Base-by-base conservation (phyloP, 2,888 invertebrate species). In the Temnothorax rugatulus region DNA sequence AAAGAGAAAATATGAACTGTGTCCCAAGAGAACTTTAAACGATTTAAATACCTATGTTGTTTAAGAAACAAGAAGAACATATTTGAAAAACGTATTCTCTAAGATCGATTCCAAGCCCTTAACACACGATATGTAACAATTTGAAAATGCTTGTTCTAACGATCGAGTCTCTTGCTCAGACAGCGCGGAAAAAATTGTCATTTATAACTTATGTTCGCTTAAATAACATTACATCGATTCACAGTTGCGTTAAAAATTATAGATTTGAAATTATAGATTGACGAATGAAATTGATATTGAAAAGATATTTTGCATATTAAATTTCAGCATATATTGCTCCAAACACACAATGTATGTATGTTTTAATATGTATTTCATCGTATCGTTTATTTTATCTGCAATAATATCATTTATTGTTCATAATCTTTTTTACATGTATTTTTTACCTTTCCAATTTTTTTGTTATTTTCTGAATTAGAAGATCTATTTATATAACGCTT, bases 1-100 rank as follows among this genome's bases (percentile, higher is more conserved):
- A 25, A 59, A 29, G 21, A 44, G 63, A 76, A 76, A 77, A 44
- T 54, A 81, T 41, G 21, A 21, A 15, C n/a, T 47, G n/a, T 76
- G 41, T 76, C 38, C 15, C 21, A 57, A 41, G n/a, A 29, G 21
- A 79, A 79, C 50, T 15, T 2, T 38, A 5, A 11, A 63, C 18
- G 11, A 2, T 69, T 52, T 0, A 38, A 61, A 50, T 11, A 11
- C 15, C 29, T 29, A 29, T 29, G 5, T 29, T 57, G 18, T 41
- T 57, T 21, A 34, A 54, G 25, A 57, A 38, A n/a, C 3, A 29
- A n/a, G 7, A 34, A 25, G 15, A 68, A 41, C 15, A 69, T 69
- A 61, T 13, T 52, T 34, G 34, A 9, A 57, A 54, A 57, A 57
- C 5, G 4, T 34, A 44, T 29, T n/a, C 5, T 74, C n/a, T 3